phyloP scores from a whole-genome alignment of 2,113 vertebrate genomes.

The Pelobates fuscus region DNA sequence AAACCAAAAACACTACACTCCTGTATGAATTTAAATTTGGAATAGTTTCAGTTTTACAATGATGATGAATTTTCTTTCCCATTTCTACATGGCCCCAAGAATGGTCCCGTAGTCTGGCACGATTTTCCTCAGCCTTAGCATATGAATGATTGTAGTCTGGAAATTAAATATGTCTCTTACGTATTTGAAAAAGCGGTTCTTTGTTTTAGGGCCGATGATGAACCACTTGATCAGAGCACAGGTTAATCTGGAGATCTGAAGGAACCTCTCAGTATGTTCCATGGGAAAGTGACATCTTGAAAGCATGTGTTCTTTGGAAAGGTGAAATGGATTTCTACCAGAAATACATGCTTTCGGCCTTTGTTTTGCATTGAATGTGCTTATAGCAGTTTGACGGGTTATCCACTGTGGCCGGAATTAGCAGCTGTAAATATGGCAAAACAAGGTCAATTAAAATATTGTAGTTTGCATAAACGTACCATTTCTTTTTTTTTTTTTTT shows the following conservation, averaged over 20 bases:
- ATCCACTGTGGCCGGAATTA: not conserved
- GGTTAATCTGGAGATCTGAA: slow-evolving; percentile 21
- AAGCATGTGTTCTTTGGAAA: slow-evolving; percentile 18
- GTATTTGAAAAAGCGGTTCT: not conserved
- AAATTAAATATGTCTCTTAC: slow-evolving; percentile 16
- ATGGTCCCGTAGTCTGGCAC: not conserved
- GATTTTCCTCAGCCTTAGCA: too few species aligned
- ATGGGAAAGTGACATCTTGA: slow-evolving; percentile 28
- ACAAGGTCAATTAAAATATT: too few species aligned
- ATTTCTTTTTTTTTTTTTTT: too few species aligned
- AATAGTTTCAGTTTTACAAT: too few species aligned
- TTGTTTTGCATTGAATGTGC: too few species aligned
- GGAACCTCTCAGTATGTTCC: not conserved
- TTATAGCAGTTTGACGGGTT: not conserved
- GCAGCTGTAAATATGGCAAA: too few species aligned
- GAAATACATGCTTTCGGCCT: not conserved
- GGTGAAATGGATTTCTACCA: not conserved
- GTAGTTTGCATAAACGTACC: too few species aligned
- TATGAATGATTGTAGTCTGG: not conserved
- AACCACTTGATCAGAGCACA: not conserved
- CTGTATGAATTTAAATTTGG: too few species aligned
- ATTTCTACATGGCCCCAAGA: too few species aligned
- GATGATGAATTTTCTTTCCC: too few species aligned
- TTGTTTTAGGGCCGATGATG: not conserved
- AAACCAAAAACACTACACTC: too few species aligned